Percentiles rank a stretch among this genome's conserved stretches.
Evolutionary conservation across 92 coral and sea anemone genomes (phyloP).

Genomic region (Porites lobata): DNA sequence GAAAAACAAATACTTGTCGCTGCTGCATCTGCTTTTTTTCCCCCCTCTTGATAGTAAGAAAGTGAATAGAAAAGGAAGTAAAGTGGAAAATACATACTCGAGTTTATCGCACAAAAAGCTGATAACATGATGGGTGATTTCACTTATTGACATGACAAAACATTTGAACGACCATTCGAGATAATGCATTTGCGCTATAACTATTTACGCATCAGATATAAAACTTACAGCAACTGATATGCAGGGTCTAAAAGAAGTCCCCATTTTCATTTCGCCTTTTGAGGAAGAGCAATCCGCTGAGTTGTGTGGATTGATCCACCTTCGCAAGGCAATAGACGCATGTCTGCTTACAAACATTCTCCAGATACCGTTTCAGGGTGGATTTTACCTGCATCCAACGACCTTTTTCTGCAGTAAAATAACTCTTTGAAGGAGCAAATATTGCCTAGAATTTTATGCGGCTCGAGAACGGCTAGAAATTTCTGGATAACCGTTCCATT

Average conservation of each 20-base stretch:
- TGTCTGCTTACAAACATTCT: too few relatives aligned
- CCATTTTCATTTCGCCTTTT: too few relatives aligned
- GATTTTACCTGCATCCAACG: too few relatives aligned
- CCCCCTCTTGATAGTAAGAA: too few relatives aligned
- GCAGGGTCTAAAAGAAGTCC: neutral
- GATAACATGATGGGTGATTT: slow-evolving; percentile 7
- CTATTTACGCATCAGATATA: neutral
- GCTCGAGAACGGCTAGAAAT: too few relatives aligned
- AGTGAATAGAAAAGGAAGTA: too few relatives aligned
- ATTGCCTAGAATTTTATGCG: too few relatives aligned
- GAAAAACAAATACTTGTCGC: neutral
- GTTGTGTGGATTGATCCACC: neutral
- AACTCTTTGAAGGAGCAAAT: too few relatives aligned
- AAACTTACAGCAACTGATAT: neutral
- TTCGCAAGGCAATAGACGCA: neutral
- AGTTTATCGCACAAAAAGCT: slow-evolving; percentile 6
- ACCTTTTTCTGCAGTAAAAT: too few relatives aligned
- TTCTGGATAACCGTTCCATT: too few relatives aligned
- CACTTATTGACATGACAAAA: neutral
- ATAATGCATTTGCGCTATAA: slow-evolving; percentile 7
- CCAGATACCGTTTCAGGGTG: neutral
- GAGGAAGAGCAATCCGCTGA: too few relatives aligned
- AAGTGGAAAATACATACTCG: neutral
- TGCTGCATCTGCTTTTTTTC: too few relatives aligned
- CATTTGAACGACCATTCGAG: neutral